A percentile compares a stretch with the other conserved stretches of the same genome.
Conservation (phyloP, 2,113 vertebrate genomes). For the Philantomba maxwellii region DNA sequence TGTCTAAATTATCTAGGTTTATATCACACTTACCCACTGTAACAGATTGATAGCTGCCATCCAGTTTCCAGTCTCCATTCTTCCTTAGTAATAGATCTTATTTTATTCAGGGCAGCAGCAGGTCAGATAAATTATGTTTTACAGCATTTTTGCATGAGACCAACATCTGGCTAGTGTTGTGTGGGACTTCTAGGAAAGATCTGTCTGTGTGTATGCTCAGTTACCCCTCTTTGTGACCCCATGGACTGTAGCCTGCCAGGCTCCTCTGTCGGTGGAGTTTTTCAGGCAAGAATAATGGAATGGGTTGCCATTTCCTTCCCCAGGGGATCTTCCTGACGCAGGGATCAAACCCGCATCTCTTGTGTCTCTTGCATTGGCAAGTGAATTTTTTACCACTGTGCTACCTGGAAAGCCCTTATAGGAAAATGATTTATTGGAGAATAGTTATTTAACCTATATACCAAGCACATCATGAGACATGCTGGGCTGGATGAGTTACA, state of each 20-base stretch:
- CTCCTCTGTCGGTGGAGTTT: background rate
- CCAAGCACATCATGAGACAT: background rate
- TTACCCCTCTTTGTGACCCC: background rate
- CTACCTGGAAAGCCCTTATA: background rate
- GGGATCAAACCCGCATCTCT: background rate
- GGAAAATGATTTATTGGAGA: background rate
- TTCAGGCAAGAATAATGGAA: background rate
- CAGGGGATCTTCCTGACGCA: background rate
- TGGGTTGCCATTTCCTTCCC: background rate
- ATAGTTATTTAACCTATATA: background rate
- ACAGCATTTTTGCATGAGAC: background rate
- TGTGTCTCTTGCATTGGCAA: background rate
- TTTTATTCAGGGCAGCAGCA: background rate
- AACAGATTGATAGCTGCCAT: background rate
- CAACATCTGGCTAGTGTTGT: background rate
- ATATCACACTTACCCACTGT: background rate
- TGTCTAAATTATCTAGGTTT: constrained; percentile 1
- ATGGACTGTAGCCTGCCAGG: background rate
- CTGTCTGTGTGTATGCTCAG: background rate
- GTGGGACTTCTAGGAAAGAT: background rate
- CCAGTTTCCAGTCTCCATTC: background rate
- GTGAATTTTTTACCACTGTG: background rate
- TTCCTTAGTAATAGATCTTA: background rate
- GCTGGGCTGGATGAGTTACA: background rate
- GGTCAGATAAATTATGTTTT: background rate